These are phyloP conservation scores for Volucella inflata DNA, from an alignment of 2,888 invertebrate species.

Conservation along the genomic window DNA sequence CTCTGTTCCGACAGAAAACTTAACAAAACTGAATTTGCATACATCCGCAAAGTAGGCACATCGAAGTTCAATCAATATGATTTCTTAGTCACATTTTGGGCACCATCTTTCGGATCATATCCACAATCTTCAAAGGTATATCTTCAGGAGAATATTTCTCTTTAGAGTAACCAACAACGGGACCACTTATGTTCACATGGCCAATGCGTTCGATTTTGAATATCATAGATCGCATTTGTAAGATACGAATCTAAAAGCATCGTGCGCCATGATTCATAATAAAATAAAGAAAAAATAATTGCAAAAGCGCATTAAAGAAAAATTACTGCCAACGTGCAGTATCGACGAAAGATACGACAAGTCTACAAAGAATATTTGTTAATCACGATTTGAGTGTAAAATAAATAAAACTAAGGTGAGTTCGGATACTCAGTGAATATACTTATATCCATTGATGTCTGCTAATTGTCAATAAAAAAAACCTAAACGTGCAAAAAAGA, in stretches of 20 bases:
- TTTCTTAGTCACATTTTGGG: too few species aligned
- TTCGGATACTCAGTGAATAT: slow-evolving; percentile 38
- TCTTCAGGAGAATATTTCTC: too few species aligned
- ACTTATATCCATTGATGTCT: slow-evolving; percentile 37
- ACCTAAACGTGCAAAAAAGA: slow-evolving; percentile 7
- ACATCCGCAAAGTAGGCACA: too few species aligned
- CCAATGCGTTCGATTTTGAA: neutral
- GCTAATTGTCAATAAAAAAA: slow-evolving; percentile 52
- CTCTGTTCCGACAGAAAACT: too few species aligned
- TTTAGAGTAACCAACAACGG: too few species aligned
- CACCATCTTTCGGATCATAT: too few species aligned
- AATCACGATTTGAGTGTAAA: slow-evolving; percentile 53
- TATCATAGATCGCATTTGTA: neutral
- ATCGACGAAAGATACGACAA: neutral
- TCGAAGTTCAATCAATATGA: too few species aligned
- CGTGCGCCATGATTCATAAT: too few species aligned
- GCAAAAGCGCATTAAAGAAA: slow-evolving; percentile 21
- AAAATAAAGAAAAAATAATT: neutral
- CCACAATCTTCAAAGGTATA: too few species aligned
- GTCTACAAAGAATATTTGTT: neutral
- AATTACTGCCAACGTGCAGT: neutral
- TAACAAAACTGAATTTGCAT: too few species aligned
- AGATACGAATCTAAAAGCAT: too few species aligned
- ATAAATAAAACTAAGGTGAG: slow-evolving; percentile 24
- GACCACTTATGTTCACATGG: too few species aligned